A percentile compares a stretch with the other conserved stretches of the same genome.
Conservation (phyloP, 2,113 vertebrate genomes). For the Lamprotornis superbus region DNA sequence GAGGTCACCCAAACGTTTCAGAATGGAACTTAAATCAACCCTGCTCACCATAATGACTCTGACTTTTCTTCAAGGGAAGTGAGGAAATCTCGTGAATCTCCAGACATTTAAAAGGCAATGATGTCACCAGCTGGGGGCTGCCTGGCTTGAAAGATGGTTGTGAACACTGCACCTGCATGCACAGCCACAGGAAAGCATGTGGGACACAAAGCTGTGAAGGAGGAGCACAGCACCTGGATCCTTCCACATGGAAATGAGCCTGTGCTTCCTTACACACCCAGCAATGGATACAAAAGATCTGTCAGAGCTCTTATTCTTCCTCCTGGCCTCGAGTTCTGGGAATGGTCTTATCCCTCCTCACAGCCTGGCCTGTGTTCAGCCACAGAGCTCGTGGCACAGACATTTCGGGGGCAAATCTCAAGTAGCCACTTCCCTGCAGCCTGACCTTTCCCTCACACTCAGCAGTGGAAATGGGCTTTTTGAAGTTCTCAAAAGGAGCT, state of each 20-base stretch:
- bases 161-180: neutral
- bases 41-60: neutral
- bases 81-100: neutral
- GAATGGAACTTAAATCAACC: neutral
- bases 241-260: neutral
- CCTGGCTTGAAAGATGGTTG: neutral
- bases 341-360: neutral
- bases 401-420: neutral
- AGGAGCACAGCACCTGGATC: neutral
- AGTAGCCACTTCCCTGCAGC: neutral
- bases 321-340: neutral
- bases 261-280: neutral
- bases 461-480: neutral
- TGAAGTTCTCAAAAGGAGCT: conserved; percentile 14
- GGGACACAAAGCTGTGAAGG: neutral
- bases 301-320: neutral
- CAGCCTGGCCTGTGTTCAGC: neutral
- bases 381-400: neutral
- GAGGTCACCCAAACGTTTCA: neutral
- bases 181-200: neutral
- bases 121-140: neutral
- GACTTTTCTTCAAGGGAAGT: neutral
- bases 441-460: neutral
- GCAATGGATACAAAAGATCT: neutral
- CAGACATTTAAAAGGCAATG: neutral